Conservation (phyloP, 2,888 invertebrate genomes). For the Vesta saturnalis region DNA sequence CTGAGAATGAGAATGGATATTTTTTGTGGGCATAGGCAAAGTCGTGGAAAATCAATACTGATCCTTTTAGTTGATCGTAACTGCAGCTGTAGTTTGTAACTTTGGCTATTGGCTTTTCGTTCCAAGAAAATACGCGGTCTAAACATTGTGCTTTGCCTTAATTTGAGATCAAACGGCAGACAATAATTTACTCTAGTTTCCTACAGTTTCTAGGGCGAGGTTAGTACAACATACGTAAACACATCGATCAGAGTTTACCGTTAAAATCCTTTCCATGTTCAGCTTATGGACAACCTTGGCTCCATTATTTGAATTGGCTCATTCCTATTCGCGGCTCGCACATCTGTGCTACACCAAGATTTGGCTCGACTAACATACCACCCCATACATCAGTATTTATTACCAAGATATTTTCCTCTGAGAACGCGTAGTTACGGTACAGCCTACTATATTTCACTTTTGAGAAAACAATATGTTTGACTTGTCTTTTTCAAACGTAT, state of each 20-base stretch:
- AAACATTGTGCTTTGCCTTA: constrained; percentile 2
- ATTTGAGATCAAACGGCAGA: constrained; percentile 18
- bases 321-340: constrained; percentile 41
- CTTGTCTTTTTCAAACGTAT: constrained; percentile 27
- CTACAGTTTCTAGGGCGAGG: constrained; percentile 16
- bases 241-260: constrained; percentile 30
- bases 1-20: constrained; percentile 12
- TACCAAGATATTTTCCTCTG: constrained; percentile 38
- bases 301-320: constrained; percentile 44
- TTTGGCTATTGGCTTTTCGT: constrained; percentile 18
- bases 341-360: constrained; percentile 38
- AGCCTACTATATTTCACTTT: constrained; percentile 36
- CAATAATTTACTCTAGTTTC: constrained; percentile 22
- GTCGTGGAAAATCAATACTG: constrained; percentile 29
- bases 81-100: constrained; percentile 21
- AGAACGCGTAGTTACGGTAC: constrained; percentile 33
- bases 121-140: constrained; percentile 13
- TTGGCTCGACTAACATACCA: constrained; percentile 27
- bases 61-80: constrained; percentile 26
- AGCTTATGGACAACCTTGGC: constrained; percentile 42
- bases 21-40: constrained; percentile 19
- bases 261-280: constrained; percentile 38
- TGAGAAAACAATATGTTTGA: constrained; percentile 38
- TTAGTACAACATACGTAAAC: constrained; percentile 30
- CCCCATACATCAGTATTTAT: constrained; percentile 42